Base-by-base conservation (phyloP, 2,113 vertebrate genomes). In the Daubentonia madagascariensis region DNA sequence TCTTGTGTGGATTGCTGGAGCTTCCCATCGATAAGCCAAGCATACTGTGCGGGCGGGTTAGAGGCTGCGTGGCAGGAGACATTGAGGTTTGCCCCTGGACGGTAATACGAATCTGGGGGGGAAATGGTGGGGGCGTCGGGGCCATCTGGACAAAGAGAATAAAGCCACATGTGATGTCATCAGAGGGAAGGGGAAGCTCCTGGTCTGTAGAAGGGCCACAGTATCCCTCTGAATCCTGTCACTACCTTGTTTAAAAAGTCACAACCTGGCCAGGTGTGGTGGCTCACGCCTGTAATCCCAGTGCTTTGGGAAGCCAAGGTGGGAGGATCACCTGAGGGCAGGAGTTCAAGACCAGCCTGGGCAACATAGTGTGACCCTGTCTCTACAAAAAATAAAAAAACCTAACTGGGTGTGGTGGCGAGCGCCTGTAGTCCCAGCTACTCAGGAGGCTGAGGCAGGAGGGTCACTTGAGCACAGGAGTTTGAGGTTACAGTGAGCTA, bases 71-170 rank as follows among this genome's bases (percentile, higher is more conserved):
- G 43, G 72, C 92, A 97, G 67, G 18, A 73, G 85, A 96, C 40
- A 6, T 1, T 80, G 91, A 97, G 88, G 22, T 30, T 80, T 86
- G 4, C 45, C 13, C 85, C 93, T 68, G 23, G 1, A 14, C 0
- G 6, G 37, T 95, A 96, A 92, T 50, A 1, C 2, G 35, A 32
- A 0, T 23, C 1, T 43, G 57, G 40, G 35, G 95, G 93, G 50
- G 3, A 67, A 81, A 96, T 97, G 63, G 28, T 30, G 37, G 96
- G 96, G 37, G 35, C 0, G 2, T 97, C 97, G 0, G 89, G 96
- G 45, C 96, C 97, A 94, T 91, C 89, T 97, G 93, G 48, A 93
- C n/a, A 97, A 94, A 93, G 7, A 94, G 50, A 97, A 79, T 32
- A 90, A 89, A 95, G 48, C 16, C 85, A 85, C 37, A 85, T 0